Base-by-base conservation (phyloP, 2,797 vertebrate genomes). In the Enteromius argenteus region DNA sequence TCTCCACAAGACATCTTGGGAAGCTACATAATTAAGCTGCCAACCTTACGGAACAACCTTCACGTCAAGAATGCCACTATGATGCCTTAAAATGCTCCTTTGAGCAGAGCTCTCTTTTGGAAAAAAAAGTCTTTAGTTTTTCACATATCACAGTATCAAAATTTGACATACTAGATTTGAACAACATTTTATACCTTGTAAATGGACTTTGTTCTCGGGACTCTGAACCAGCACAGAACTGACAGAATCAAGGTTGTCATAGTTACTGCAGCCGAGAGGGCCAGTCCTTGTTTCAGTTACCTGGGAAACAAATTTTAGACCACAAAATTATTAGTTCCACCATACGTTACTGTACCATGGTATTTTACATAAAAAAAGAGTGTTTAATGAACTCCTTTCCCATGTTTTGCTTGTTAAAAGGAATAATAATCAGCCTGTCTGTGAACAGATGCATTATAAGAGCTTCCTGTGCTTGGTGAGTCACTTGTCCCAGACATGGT, bases 231-330 rank as follows among this genome's bases (percentile, higher is more conserved):
- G 94, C 89, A 99, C 98, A 17, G 98, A 99, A 94, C 98, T 99
- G 89, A 99, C 98, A 58, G 98, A 99, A 94, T 99, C 98, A 88
- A 99, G 96, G 96, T 99, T 99, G 96, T 99, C 98, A 96, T 99
- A 99, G 96, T 99, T 99, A 97, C 98, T 99, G 96, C 98, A 99
- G 93, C 98, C 98, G 44, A 99, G 97, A 87, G 98, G 98, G 86
- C 98, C 98, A 0, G 98, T 99, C 89, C 98, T 94, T 1, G 97
- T 99, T 94, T 99, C 98, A 82, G 98, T 99, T 92, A 99, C 98
- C 98, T 99, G 94, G 86, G 89, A 76, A 93, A 94, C 90, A 90
- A 93, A 85, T 93, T 87, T 90, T 46, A 87, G 19, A 90, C 67
- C 5, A 67, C n/a, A 64, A 37, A 5, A 74, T 90, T 80, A 72